phyloP scores from a whole-genome alignment of 2,888 invertebrate genomes.

The Synanthedon andrenaeformis region DNA sequence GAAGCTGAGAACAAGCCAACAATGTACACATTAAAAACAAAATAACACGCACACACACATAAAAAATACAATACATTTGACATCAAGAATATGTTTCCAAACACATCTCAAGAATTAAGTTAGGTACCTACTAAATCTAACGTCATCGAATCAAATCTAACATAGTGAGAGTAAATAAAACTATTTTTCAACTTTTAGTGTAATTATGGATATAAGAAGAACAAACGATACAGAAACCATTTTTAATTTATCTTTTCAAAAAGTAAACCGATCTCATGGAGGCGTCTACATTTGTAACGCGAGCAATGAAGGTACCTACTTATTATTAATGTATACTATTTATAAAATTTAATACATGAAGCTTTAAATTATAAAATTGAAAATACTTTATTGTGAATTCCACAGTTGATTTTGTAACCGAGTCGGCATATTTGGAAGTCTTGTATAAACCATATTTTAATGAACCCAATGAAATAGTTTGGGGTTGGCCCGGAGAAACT shows the following conservation, averaged over 20 bases:
- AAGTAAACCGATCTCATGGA: constrained; percentile 23
- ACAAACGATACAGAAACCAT: constrained; percentile 19
- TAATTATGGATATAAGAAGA: constrained; percentile 12
- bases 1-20: no score
- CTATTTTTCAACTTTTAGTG: constrained; percentile 6
- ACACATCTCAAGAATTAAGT: no score
- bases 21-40: no score
- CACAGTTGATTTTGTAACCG: constrained; percentile 23
- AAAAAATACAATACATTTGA: no score
- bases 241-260: constrained; percentile 23
- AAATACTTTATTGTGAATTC: neutral
- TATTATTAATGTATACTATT: neutral
- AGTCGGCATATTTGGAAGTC: constrained; percentile 16
- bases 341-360: neutral
- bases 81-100: no score
- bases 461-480: constrained; percentile 21
- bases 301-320: constrained; percentile 34
- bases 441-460: constrained; percentile 39
- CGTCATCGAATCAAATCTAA: no score
- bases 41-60: no score
- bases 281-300: constrained; percentile 47
- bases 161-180: no score
- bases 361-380: neutral
- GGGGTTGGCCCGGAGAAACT: constrained; percentile 41
- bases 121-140: no score